phyloP scores from a whole-genome alignment of 2,113 vertebrate genomes.

The Cheirogaleus medius region DNA sequence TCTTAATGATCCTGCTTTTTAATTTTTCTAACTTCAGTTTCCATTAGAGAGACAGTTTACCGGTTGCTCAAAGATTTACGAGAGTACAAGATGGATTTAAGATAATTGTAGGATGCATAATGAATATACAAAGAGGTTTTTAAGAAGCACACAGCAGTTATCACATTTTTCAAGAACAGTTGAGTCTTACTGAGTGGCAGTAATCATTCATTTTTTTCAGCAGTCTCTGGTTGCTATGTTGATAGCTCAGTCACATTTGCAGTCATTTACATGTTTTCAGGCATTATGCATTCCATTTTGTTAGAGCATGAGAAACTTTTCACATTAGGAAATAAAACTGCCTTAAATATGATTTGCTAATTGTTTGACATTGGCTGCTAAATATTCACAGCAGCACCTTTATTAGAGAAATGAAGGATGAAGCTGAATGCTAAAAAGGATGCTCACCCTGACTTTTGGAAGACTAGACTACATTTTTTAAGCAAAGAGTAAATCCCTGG shows the following conservation, averaged over 20 bases:
- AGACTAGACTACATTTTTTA: not conserved
- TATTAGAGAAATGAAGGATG: not conserved
- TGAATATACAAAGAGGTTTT: not conserved
- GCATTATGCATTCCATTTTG: not conserved
- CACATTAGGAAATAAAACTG: slow-evolving; percentile 24
- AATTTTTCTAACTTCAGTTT: slow-evolving; percentile 70
- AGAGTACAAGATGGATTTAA: slow-evolving; percentile 51
- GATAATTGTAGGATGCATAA: slow-evolving; percentile 9
- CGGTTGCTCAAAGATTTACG: not conserved
- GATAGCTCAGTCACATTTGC: not conserved
- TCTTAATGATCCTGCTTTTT: slow-evolving; percentile 49
- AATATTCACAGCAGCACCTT: not conserved
- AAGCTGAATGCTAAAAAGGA: not conserved
- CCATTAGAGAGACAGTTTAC: slow-evolving; percentile 63
- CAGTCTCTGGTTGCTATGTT: slow-evolving; percentile 26
- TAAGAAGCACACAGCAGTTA: not conserved
- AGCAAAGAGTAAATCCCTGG: not conserved
- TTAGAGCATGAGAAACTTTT: slow-evolving; percentile 5
- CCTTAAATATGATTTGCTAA: slow-evolving; percentile 14
- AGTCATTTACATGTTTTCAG: slow-evolving; percentile 20
- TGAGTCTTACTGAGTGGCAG: slow-evolving; percentile 10
- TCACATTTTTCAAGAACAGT: not conserved
- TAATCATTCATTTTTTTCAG: slow-evolving; percentile 7
- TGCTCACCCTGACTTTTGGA: not conserved
- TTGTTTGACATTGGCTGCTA: not conserved